A percentile compares a stretch with the other conserved stretches of the same genome.
phyloP scores from a whole-genome alignment of 2,888 invertebrate species.

The Oegoconia quadripuncta region DNA sequence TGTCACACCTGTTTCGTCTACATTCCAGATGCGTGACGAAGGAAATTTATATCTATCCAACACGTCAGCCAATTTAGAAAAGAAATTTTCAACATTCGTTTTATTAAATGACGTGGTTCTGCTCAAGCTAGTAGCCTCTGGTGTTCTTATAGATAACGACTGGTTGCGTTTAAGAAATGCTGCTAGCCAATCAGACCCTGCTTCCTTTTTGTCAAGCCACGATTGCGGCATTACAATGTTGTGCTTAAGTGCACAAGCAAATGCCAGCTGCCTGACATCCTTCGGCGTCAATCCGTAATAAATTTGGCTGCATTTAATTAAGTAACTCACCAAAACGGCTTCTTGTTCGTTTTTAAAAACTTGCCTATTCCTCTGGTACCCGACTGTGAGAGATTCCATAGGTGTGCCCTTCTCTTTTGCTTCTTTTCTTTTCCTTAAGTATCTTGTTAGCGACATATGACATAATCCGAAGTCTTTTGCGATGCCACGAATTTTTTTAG shows the following conservation, averaged over 20 bases:
- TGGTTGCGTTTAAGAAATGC: slow-evolving; percentile 12
- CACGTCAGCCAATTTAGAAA: slow-evolving; percentile 16
- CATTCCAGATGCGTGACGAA: slow-evolving; percentile 16
- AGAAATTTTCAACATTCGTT: slow-evolving; percentile 17
- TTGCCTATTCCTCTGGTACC: no score
- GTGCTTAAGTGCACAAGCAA: slow-evolving; percentile 11
- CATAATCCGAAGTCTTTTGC: no score
- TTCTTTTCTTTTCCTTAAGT: no score
- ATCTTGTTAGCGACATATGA: no score
- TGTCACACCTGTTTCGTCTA: slow-evolving; percentile 26
- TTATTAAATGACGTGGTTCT: slow-evolving; percentile 18
- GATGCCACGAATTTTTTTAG: no score
- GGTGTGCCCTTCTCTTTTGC: no score
- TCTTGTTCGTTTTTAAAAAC: no score
- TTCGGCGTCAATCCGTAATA: slow-evolving; percentile 4
- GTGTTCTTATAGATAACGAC: slow-evolving; percentile 10
- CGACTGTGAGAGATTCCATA: no score
- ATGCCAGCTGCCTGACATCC: slow-evolving; percentile 14
- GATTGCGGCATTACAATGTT: slow-evolving; percentile 8
- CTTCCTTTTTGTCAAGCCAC: slow-evolving; percentile 13
- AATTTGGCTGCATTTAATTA: background rate
- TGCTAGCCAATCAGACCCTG: slow-evolving; percentile 6
- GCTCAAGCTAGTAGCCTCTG: slow-evolving; percentile 18
- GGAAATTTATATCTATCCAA: slow-evolving; percentile 17
- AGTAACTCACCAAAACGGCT: no score